These are phyloP conservation scores for Dendroctonus ponderosae DNA, from an alignment of 1,140 invertebrate species.

Conservation along the genomic window DNA sequence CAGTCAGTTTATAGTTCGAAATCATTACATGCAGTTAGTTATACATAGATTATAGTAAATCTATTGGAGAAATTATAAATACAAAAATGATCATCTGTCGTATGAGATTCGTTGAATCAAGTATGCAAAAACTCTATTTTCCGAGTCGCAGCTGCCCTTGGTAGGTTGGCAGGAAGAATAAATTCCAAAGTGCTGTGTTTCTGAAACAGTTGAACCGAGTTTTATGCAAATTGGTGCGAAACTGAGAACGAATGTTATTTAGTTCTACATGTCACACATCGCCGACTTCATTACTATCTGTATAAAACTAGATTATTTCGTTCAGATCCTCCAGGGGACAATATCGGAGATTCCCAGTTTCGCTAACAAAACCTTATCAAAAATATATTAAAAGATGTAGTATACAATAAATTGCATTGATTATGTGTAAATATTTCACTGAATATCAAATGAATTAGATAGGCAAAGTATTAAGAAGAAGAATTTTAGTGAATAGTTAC, in stretches of 20 bases:
- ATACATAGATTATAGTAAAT: too few relatives aligned
- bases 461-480: too few relatives aligned
- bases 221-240: slow-evolving; percentile 31
- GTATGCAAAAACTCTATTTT: slow-evolving; percentile 13
- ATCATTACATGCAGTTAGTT: too few relatives aligned
- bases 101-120: too few relatives aligned
- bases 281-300: slow-evolving; percentile 19
- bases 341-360: slow-evolving; percentile 16
- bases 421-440: too few relatives aligned
- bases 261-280: slow-evolving; percentile 31
- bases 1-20: too few relatives aligned
- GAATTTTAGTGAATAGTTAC: too few relatives aligned
- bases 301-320: slow-evolving; percentile 21
- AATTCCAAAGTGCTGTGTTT: slow-evolving; percentile 22
- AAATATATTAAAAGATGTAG: too few relatives aligned
- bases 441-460: too few relatives aligned
- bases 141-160: slow-evolving; percentile 19
- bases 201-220: slow-evolving; percentile 26
- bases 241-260: slow-evolving; percentile 30
- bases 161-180: slow-evolving; percentile 24
- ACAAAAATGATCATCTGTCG: too few relatives aligned
- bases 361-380: background rate
- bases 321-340: slow-evolving; percentile 12
- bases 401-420: too few relatives aligned
- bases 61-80: too few relatives aligned